Conservation (phyloP, 2,888 invertebrate species). For the Dryomyza anilis region DNA sequence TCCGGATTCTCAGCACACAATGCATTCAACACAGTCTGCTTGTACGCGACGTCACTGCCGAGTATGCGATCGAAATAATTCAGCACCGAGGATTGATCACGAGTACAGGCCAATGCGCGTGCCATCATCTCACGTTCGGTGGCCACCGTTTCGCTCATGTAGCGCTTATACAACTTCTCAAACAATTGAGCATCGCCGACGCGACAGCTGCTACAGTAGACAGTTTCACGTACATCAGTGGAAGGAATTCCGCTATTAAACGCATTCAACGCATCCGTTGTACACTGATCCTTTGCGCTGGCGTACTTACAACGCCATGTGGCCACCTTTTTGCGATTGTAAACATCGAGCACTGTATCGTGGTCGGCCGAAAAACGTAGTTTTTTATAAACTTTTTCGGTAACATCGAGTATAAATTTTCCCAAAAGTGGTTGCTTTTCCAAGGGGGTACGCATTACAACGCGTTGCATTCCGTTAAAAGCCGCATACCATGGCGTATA, state of each 20-base stretch:
- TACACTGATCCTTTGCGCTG: slow-evolving; percentile 65
- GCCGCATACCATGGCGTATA: slow-evolving; percentile 83
- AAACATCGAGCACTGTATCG: slow-evolving; percentile 66
- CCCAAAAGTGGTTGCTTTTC: slow-evolving; percentile 44
- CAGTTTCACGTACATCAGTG: slow-evolving; percentile 69
- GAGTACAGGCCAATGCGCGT: slow-evolving; percentile 71
- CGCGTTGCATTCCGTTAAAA: slow-evolving; percentile 59
- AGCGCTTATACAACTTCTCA: slow-evolving; percentile 69
- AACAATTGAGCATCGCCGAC: slow-evolving; percentile 69
- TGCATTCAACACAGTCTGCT: slow-evolving; percentile 55
- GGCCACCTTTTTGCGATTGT: slow-evolving; percentile 67
- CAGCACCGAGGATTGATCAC: slow-evolving; percentile 63
- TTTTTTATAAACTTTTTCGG: slow-evolving; percentile 62
- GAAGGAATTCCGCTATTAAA: slow-evolving; percentile 51
- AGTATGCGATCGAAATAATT: slow-evolving; percentile 63
- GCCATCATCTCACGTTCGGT: slow-evolving; percentile 73
- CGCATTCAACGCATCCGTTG: slow-evolving; percentile 59
- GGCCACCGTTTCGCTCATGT: slow-evolving; percentile 66
- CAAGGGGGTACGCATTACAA: slow-evolving; percentile 49
- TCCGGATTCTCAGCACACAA: slow-evolving; percentile 65
- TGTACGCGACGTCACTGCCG: slow-evolving; percentile 58
- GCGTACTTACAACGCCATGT: slow-evolving; percentile 71
- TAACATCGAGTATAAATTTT: slow-evolving; percentile 61
- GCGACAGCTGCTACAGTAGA: slow-evolving; percentile 77
- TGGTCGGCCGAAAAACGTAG: slow-evolving; percentile 62